These are phyloP conservation scores for Leptoteleia sp. DNA, from an alignment of 1,140 invertebrate species.

Conservation along the genomic window DNA sequence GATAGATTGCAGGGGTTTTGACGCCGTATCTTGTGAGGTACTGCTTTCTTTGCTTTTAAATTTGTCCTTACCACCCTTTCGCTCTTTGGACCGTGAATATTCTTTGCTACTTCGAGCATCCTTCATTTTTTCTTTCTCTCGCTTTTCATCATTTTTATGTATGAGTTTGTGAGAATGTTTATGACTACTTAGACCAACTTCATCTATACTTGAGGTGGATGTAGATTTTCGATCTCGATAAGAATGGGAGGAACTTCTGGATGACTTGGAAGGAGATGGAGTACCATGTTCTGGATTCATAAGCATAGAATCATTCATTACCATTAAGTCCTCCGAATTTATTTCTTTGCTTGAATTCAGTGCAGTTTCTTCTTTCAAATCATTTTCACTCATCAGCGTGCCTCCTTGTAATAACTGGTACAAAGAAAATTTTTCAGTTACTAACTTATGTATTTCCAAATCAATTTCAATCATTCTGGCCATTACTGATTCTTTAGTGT, in stretches of 20 bases:
- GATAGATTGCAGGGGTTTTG: conserved; percentile 18
- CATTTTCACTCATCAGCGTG: conserved; percentile 54
- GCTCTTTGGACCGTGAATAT: conserved; percentile 38
- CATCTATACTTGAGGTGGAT: conserved; percentile 30
- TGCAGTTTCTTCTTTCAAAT: conserved; percentile 21
- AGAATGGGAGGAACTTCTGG: conserved; percentile 21
- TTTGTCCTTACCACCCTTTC: conserved; percentile 28
- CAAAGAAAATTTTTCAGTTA: conserved; percentile 75
- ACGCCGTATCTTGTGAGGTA: background rate
- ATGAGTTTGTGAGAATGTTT: conserved; percentile 30
- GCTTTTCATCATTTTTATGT: conserved; percentile 35
- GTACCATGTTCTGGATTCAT: background rate
- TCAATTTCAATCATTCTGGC: conserved; percentile 78
- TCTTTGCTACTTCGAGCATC: conserved; percentile 1
- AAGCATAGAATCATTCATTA: conserved; percentile 4
- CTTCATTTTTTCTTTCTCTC: conserved; percentile 38
- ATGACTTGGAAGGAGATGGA: conserved; percentile 6
- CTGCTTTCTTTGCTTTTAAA: conserved; percentile 8
- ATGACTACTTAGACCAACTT: conserved; percentile 23
- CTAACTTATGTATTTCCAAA: conserved; percentile 76
- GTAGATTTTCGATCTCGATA: conserved; percentile 15
- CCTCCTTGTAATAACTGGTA: conserved; percentile 72
- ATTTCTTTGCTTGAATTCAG: conserved; percentile 7
- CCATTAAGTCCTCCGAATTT: conserved; percentile 16
- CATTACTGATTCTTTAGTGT: conserved; percentile 69